Evolutionary conservation across 1,140 invertebrate genomes (phyloP), one percentile per base, ranked within the genome.

Genomic region (Varroa destructor): DNA sequence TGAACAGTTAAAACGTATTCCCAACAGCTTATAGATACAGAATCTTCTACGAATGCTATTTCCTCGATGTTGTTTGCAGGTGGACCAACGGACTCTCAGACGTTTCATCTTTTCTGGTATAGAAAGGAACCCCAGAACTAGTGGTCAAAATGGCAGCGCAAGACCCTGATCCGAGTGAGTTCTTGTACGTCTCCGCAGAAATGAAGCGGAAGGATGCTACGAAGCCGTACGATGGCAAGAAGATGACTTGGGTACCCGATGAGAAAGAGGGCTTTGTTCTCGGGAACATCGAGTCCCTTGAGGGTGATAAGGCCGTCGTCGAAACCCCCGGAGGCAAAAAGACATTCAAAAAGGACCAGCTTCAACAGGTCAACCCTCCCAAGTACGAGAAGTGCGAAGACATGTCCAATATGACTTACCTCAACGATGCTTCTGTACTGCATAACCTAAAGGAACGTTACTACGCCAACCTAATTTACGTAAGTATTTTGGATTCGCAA

Each of bases 321-420:
- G 82, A 81, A 76, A 82, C 93, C 74, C 87, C 89, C 76, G 89
- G 88, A 80, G 91, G 46, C 8, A 86, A 87, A 79, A 89, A 87
- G 84, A 85, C 84, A 78, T n/a, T n/a, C n/a, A n/a, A n/a, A n/a
- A n/a, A n/a, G n/a, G n/a, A n/a, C n/a, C n/a, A n/a, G n/a, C n/a
- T 83, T 93, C 78, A 87, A 76, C 92, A 93, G 88, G 91, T 94
- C 76, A 97, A 97, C 83, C 93, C 93, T 76, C 95, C 94, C 73
- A 99, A 99, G 86, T 99, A 90, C 85, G 92, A 97, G 83, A 97
- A 94, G 87, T 86, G 88, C 77, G 93, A 97, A 81, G 95, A 99
- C 82, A 97, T 98, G 93, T 93, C 95, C 72, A 93, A 97, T 81
- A 85, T 99, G 83, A 98, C 95, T 72, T 96, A 95, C 80, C 84